Percentiles rank a stretch among this genome's conserved stretches.
Evolutionary conservation across 1,140 invertebrate genomes (phyloP).

Genomic region (Lordiphosa stackelbergi): DNA sequence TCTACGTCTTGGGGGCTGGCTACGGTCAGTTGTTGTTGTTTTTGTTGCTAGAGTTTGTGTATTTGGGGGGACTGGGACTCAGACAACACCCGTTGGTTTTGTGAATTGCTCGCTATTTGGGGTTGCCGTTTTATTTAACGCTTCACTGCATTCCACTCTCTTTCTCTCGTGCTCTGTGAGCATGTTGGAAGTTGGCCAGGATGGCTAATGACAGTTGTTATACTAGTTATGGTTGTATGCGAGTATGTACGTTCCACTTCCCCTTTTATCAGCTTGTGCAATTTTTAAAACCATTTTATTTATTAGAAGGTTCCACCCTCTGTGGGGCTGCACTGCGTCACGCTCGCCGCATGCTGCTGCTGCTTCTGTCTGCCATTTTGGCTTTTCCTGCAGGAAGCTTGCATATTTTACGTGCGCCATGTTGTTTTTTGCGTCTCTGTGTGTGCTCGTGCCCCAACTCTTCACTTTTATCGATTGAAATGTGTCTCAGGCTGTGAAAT

Average conservation of each 20-base stretch:
- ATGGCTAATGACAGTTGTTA: constrained; percentile 12
- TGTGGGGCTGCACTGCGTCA: constrained; percentile 46
- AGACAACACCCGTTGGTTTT: constrained; percentile 49
- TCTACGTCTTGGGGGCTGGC: constrained; percentile 23
- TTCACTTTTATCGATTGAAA: constrained; percentile 75
- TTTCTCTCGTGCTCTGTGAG: not conserved
- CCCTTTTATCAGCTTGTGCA: not conserved
- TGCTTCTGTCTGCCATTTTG: constrained; percentile 56
- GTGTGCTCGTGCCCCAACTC: constrained; percentile 67
- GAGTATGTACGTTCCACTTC: not conserved
- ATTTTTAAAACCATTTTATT: constrained; percentile 5
- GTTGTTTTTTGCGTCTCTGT: constrained; percentile 50
- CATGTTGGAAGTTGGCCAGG: constrained; percentile 17
- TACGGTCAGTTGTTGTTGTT: constrained; percentile 9
- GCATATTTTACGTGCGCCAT: constrained; percentile 69
- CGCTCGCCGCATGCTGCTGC: constrained; percentile 41
- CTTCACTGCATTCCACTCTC: constrained; percentile 23
- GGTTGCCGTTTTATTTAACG: constrained; percentile 38
- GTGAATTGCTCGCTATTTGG: constrained; percentile 13
- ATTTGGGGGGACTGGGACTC: constrained; percentile 16
- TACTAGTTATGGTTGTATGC: constrained; percentile 11
- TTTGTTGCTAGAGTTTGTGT: constrained; percentile 2
- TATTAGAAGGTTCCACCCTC: constrained; percentile 1
- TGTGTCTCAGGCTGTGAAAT: constrained; percentile 73
- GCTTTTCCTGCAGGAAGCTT: constrained; percentile 73